Conservation (phyloP, 2,888 invertebrate genomes). For the Spialia ferax region DNA sequence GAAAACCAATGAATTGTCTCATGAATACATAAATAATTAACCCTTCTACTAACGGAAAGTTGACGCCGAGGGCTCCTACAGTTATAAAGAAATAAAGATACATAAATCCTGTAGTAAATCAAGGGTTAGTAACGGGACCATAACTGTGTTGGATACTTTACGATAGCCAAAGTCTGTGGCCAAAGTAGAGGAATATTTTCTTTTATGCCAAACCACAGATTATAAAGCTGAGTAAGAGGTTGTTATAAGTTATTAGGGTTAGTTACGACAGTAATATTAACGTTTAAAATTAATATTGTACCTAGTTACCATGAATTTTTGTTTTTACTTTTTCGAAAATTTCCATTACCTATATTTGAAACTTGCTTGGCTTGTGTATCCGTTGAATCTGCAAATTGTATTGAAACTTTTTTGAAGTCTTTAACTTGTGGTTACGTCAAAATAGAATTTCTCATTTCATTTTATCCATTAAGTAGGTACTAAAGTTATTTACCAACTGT, state of each 20-base stretch:
- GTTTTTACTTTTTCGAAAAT: no score
- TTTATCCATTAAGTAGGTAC: no score
- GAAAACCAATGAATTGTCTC: conserved; percentile 52
- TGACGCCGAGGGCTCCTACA: conserved; percentile 14
- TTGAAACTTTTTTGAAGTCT: no score
- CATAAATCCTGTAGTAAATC: conserved; percentile 53
- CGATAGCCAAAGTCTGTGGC: not conserved
- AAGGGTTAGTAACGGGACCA: conserved; percentile 65
- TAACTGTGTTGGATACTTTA: not conserved
- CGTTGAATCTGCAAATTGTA: no score
- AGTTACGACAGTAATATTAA: not conserved
- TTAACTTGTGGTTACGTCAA: no score
- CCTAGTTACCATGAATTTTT: no score
- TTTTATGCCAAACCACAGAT: conserved; percentile 4
- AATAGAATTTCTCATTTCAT: no score
- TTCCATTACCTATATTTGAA: no score
- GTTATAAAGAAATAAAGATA: conserved; percentile 52
- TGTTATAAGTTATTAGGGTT: no score
- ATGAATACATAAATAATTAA: conserved; percentile 67
- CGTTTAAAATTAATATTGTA: no score
- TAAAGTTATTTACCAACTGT: no score
- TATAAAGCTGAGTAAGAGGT: not conserved
- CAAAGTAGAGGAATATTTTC: conserved; percentile 4
- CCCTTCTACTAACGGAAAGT: conserved; percentile 49
- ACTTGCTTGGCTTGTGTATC: no score